Conservation (phyloP, 2,797 vertebrate genomes). For the Neosilurus mollespiculum region DNA sequence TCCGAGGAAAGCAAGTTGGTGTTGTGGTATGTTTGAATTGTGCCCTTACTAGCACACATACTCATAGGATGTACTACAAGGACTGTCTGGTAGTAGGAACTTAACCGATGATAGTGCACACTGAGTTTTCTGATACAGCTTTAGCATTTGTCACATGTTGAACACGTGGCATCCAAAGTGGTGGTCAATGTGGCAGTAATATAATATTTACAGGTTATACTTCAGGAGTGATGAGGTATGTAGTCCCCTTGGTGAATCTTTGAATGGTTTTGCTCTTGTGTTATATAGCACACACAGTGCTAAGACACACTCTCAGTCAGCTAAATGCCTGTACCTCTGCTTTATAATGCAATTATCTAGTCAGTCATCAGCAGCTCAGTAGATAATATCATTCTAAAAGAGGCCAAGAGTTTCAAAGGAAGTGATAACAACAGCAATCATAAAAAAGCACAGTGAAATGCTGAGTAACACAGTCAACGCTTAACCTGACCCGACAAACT, state of each 20-base stretch:
- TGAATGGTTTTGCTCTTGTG: slow-evolving; percentile 42
- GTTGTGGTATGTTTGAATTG: no score
- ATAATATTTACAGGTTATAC: slow-evolving; percentile 54
- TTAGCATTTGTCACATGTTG: background rate
- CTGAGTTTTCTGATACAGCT: no score
- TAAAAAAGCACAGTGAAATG: background rate
- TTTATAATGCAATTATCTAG: background rate
- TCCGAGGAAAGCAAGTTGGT: no score
- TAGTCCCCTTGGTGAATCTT: slow-evolving; percentile 40
- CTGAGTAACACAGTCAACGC: background rate
- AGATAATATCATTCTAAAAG: background rate
- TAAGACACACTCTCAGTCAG: background rate
- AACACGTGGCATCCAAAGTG: background rate
- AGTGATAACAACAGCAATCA: background rate
- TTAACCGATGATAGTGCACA: no score
- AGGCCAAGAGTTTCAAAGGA: background rate
- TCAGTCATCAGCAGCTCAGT: background rate
- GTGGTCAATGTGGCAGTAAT: background rate
- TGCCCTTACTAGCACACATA: no score
- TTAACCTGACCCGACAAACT: background rate
- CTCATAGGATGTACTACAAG: no score
- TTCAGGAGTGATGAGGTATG: slow-evolving; percentile 38
- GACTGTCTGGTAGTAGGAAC: no score
- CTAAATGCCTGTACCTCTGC: background rate
- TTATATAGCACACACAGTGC: slow-evolving; percentile 12